Conservation (phyloP, 2,797 vertebrate species). For the Malurus splendens region DNA sequence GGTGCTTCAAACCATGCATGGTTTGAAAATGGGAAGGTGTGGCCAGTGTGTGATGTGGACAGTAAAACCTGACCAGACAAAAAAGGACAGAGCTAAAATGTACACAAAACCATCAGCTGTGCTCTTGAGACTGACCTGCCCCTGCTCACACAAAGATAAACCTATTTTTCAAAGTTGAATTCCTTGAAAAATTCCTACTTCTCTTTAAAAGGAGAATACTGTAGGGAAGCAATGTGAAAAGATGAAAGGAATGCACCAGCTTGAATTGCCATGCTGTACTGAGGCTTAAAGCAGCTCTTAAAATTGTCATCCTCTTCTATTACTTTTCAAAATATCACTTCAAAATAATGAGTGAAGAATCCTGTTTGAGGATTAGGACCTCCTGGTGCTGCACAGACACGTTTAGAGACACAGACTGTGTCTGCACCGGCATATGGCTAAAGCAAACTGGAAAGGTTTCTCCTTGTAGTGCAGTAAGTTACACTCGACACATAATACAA, state of each 20-base stretch:
- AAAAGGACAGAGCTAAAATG: background rate
- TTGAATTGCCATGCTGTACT: background rate
- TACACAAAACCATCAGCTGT: background rate
- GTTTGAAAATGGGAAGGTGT: background rate
- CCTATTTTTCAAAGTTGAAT: background rate
- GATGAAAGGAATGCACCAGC: background rate
- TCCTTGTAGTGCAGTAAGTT: background rate
- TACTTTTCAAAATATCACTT: conserved; percentile 16
- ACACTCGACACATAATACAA: background rate
- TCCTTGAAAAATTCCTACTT: background rate
- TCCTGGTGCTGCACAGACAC: background rate
- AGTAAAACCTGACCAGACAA: background rate
- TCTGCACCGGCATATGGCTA: background rate
- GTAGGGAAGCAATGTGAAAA: background rate
- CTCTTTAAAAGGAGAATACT: background rate
- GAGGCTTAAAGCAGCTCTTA: background rate
- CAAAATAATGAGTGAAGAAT: background rate
- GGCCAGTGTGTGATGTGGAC: background rate
- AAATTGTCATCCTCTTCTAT: background rate
- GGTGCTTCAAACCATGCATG: rapidly evolving
- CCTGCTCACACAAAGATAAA: background rate
- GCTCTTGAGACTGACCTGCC: background rate
- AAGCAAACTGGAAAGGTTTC: conserved; percentile 2
- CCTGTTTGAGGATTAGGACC: background rate
- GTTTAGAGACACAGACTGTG: background rate